phyloP scores from a whole-genome alignment of 2,888 invertebrate species.

The Cheilosia impressa region DNA sequence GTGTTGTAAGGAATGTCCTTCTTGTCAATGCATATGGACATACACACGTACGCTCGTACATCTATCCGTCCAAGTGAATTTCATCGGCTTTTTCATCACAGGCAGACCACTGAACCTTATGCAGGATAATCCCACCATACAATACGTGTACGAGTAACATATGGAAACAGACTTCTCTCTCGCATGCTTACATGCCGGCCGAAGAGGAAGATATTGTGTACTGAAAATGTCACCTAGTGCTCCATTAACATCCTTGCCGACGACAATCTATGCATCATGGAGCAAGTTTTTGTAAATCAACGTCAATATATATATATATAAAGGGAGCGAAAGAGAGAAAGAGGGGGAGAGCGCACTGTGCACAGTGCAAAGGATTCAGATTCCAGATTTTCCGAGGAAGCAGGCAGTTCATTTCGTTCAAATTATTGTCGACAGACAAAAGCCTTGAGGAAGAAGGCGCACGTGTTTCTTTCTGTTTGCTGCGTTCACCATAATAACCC shows the following conservation, averaged over 20 bases:
- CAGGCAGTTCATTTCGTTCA: constrained; percentile 65
- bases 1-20: constrained; percentile 37
- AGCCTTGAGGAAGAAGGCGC: constrained; percentile 63
- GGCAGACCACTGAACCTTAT: constrained; percentile 62
- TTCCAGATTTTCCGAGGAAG: constrained; percentile 40
- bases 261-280: constrained; percentile 67
- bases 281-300: constrained; percentile 70
- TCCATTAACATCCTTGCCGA: constrained; percentile 71
- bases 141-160: neutral
- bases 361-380: constrained; percentile 34
- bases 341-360: constrained; percentile 10
- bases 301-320: constrained; percentile 50
- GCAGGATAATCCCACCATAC: constrained; percentile 25
- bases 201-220: constrained; percentile 58
- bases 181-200: constrained; percentile 33
- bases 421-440: constrained; percentile 74
- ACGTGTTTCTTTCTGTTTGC: constrained; percentile 65
- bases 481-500: constrained; percentile 15
- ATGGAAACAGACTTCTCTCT: constrained; percentile 21
- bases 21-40: constrained; percentile 32
- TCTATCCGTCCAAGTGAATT: constrained; percentile 46
- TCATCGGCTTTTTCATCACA: constrained; percentile 49
- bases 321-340: no score
- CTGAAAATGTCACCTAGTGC: constrained; percentile 73
- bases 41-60: constrained; percentile 19